phyloP scores from a whole-genome alignment of 2,888 invertebrate species.

The Cartodere bifasciata region DNA sequence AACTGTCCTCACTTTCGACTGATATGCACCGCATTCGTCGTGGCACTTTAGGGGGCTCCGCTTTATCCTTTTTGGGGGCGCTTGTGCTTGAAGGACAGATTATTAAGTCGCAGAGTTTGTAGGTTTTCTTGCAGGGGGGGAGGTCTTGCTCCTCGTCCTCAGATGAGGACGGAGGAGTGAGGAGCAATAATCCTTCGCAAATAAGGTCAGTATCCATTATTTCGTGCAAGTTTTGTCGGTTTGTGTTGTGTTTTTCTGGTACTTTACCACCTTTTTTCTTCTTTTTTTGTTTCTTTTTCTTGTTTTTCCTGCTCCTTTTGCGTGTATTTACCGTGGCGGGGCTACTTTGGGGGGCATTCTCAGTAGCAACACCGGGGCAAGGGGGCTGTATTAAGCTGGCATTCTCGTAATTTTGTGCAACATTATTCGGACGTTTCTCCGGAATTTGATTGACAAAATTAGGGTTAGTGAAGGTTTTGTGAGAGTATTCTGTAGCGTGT shows the following conservation, averaged over 20 bases:
- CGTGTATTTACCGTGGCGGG: constrained; percentile 12
- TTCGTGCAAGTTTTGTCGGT: constrained; percentile 12
- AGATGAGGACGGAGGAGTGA: not conserved
- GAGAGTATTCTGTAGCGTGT: too few relatives aligned
- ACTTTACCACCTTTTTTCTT: constrained; percentile 1
- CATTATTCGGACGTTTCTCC: too few relatives aligned
- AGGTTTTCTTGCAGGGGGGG: too few relatives aligned
- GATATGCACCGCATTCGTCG: constrained; percentile 9
- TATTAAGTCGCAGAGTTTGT: too few relatives aligned
- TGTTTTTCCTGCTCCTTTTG: constrained; percentile 3
- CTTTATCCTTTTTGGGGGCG: not conserved
- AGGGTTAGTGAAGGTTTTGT: too few relatives aligned
- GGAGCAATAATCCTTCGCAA: not conserved
- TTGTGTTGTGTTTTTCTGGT: constrained; percentile 11
- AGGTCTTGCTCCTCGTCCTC: not conserved
- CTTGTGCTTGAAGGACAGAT: too few relatives aligned
- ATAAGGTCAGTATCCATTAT: constrained; percentile 15
- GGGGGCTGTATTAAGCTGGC: too few relatives aligned
- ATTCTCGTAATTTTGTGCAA: too few relatives aligned
- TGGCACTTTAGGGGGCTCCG: not conserved
- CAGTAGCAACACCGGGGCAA: too few relatives aligned
- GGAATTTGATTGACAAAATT: too few relatives aligned
- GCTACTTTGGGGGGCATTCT: too few relatives aligned
- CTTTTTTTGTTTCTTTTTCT: not conserved
- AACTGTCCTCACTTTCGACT: constrained; percentile 44